Evolutionary conservation across 2,113 vertebrate species (phyloP).

Genomic region (Microtus pennsylvanicus): DNA sequence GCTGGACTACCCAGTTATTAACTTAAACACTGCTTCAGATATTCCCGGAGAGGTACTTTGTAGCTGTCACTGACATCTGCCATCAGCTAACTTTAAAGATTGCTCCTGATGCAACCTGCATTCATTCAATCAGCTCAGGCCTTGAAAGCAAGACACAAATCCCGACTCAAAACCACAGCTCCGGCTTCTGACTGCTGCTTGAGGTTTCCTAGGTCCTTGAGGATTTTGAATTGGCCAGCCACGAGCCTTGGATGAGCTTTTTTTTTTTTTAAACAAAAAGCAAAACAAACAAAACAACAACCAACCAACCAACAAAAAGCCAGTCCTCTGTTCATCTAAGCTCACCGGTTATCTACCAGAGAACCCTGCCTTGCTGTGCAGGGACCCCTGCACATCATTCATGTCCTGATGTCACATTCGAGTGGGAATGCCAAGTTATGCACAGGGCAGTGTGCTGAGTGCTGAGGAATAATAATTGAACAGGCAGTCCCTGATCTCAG

Average conservation of each 20-base stretch:
- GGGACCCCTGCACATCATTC: not conserved
- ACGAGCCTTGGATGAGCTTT: not conserved
- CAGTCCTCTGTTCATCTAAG: not conserved
- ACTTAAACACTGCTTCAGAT: not conserved
- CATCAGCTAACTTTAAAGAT: constrained; percentile 24
- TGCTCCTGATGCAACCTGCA: not conserved
- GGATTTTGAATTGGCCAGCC: not conserved
- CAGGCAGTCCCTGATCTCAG: not conserved
- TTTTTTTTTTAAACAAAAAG: not conserved
- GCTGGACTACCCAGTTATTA: not conserved
- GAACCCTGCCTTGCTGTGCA: not conserved
- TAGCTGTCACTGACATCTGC: not conserved
- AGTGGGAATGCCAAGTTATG: not conserved
- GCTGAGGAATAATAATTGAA: not conserved
- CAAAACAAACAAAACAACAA: too few relatives aligned
- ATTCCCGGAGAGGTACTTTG: constrained; percentile 35
- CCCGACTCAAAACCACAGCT: not conserved
- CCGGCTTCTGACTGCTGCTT: not conserved
- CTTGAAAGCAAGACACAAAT: constrained; percentile 16
- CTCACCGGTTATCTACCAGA: not conserved
- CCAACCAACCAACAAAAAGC: not conserved
- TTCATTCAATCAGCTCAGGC: constrained; percentile 16
- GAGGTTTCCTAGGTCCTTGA: not conserved
- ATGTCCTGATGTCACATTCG: not conserved
- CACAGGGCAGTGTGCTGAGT: not conserved